phyloP scores from a whole-genome alignment of 2,888 invertebrate genomes.

The Nymphalis urticae region DNA sequence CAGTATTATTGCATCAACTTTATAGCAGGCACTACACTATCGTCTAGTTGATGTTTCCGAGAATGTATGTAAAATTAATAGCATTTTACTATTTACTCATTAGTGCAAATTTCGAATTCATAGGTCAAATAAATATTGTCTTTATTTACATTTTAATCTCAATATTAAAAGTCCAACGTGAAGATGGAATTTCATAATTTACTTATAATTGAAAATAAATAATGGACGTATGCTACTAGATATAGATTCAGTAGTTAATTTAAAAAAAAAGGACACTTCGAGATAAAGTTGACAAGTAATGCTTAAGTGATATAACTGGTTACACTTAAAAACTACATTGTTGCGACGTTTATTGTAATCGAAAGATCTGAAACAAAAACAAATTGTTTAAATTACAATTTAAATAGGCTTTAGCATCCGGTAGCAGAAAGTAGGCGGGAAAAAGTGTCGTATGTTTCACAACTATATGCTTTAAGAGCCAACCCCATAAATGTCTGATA shows the following conservation, averaged over 20 bases:
- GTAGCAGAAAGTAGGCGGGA: too few relatives aligned
- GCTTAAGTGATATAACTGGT: constrained; percentile 30
- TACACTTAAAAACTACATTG: constrained; percentile 42
- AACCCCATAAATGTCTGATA: too few relatives aligned
- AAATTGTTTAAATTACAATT: constrained; percentile 3
- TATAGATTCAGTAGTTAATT: constrained; percentile 1
- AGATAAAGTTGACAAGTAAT: constrained; percentile 31
- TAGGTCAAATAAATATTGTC: background rate
- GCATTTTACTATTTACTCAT: background rate
- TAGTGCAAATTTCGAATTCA: background rate
- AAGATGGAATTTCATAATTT: background rate
- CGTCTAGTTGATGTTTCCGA: background rate
- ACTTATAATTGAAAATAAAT: constrained; percentile 4
- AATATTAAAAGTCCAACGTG: background rate
- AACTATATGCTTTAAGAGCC: too few relatives aligned
- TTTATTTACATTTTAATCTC: constrained; percentile 6
- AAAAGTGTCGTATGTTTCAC: too few relatives aligned
- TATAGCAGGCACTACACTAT: background rate
- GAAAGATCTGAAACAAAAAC: constrained; percentile 46
- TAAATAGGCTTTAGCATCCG: too few relatives aligned
- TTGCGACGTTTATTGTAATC: constrained; percentile 35
- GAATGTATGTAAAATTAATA: background rate
- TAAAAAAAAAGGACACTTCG: constrained; percentile 19
- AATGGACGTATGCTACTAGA: constrained; percentile 7
- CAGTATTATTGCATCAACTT: constrained; percentile 2